Evolutionary conservation across 2,797 vertebrate genomes (phyloP), one percentile per base, ranked within the genome.

Genomic region (Catostomus latipinnis): DNA sequence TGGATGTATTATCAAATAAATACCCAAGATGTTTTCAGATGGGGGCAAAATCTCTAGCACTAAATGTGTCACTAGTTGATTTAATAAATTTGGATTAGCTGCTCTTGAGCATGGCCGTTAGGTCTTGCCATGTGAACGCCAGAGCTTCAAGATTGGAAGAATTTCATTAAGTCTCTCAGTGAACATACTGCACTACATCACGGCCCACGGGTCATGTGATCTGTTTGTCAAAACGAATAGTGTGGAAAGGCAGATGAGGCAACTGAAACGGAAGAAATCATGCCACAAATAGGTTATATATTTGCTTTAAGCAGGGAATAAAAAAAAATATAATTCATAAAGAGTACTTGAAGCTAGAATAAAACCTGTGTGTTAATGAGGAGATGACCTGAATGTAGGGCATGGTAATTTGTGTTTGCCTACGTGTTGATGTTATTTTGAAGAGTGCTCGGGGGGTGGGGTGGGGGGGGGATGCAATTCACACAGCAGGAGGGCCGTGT

Each of bases 401-500:
- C 77, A 79, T 56, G 69, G 34, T 79, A 57, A 71, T 79, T 72
- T 48, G 65, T 77, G 67, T 78, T 78, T 71, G 76, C 48, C 34
- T 71, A 53, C 57, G 18, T 75, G 76, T 76, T 34, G 34, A 34
- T 34, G 34, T 34, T 34, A 34, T 34, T 34, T 70, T 63, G 43
- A 71, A 65, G 62, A 48, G 14, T 46, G 53, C 18, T 70, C 14
- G 6, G 73, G 63, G 56, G 79, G 58, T 50, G 77, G 71, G 69
- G 43, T 71, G 69, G 60, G 14, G 14, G 1, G 34, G 34, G 16
- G 16, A 18, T 34, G 34, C 34, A 34, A 4, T 79, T 72, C 16
- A 14, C 50, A 48, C 71, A 53, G 75, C 75, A 58, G 66, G 79
- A 70, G 71, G 75, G 46, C 48, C 60, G 68, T 73, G 74, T 72